Conservation (phyloP, 2,113 vertebrate genomes). For the Eurypyga helias region DNA sequence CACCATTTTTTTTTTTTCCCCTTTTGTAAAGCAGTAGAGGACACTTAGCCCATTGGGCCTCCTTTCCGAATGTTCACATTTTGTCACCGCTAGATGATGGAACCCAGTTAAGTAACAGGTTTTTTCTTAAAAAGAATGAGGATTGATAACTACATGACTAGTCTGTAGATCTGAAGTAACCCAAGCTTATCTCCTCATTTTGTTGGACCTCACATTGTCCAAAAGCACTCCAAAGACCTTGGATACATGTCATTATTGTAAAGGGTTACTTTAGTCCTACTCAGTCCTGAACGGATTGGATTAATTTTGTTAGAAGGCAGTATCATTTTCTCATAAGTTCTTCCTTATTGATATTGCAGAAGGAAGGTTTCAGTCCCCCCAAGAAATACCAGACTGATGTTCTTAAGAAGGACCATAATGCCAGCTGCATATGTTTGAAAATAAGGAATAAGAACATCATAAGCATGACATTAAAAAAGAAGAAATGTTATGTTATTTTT, state of each 20-base stretch:
- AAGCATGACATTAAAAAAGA: background rate
- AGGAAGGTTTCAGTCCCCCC: background rate
- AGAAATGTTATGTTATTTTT: background rate
- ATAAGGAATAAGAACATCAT: background rate
- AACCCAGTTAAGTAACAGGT: background rate
- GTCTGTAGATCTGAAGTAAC: background rate
- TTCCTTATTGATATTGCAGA: background rate
- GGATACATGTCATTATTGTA: background rate
- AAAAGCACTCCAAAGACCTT: conserved; percentile 19
- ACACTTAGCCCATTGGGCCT: conserved; percentile 45
- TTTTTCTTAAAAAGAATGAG: background rate
- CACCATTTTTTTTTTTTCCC: conserved; percentile 19
- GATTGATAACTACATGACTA: background rate
- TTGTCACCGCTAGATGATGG: background rate
- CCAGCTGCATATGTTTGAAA: background rate
- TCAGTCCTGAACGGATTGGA: background rate
- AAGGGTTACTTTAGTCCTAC: background rate
- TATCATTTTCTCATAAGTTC: conserved; percentile 1
- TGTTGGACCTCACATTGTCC: background rate
- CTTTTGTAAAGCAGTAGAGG: conserved; percentile 59
- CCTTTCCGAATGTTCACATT: background rate
- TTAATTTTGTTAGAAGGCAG: conserved; percentile 37
- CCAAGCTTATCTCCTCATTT: background rate
- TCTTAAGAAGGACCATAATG: background rate
- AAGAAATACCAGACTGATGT: background rate